These are phyloP conservation scores for Arrhopalites spinosus DNA, from an alignment of 2,888 invertebrate species.

Conservation along the genomic window DNA sequence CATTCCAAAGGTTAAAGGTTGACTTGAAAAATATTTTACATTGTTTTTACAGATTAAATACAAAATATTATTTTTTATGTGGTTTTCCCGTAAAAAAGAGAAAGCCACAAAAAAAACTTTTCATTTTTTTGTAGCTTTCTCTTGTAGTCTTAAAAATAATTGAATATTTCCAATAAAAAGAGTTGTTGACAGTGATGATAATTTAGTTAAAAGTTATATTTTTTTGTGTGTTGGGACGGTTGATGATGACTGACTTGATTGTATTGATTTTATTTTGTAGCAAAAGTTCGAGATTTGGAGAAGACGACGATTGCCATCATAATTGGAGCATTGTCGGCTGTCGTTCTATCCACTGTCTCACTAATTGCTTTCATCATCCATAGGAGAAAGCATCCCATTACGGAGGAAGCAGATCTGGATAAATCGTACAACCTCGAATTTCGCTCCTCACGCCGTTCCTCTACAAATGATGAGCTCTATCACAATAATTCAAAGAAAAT, in stretches of 20 bases:
- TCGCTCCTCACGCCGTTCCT: conserved; percentile 52
- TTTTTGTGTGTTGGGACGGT: not conserved
- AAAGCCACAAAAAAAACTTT: no score
- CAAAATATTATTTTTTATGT: no score
- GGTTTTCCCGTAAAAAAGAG: no score
- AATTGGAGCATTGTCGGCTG: conserved; percentile 53
- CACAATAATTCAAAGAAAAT: conserved; percentile 42
- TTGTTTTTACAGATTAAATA: no score
- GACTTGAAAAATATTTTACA: no score
- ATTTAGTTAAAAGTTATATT: not conserved
- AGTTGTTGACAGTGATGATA: not conserved
- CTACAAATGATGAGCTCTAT: conserved; percentile 55
- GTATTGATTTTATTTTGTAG: conserved; percentile 43
- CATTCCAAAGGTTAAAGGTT: no score
- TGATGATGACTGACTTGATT: not conserved
- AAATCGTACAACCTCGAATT: conserved; percentile 55
- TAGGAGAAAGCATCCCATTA: conserved; percentile 54
- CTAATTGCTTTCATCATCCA: conserved; percentile 56
- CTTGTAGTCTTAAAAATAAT: no score
- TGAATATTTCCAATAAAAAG: no score
- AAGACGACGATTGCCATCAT: conserved; percentile 56
- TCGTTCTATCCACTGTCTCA: conserved; percentile 48
- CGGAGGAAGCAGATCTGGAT: conserved; percentile 47
- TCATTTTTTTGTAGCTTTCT: no score
- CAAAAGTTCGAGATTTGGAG: conserved; percentile 55